Evolutionary conservation across 2,797 vertebrate genomes (phyloP).

Genomic region (Peromyscus melanophrys): DNA sequence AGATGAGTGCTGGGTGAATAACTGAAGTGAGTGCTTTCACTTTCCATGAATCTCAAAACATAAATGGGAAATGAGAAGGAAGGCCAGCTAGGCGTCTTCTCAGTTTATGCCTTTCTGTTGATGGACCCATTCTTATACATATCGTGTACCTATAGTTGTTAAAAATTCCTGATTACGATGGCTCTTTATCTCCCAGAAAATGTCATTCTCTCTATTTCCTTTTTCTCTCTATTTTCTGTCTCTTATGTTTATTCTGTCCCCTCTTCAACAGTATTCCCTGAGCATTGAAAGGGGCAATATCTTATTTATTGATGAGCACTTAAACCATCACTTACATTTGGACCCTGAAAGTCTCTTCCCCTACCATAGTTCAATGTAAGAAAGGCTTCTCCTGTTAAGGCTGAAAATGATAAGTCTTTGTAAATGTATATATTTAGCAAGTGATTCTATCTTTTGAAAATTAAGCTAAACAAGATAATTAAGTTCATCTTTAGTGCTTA

Average conservation of each 20-base stretch:
- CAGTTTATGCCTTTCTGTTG: not conserved
- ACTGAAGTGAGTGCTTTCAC: not conserved
- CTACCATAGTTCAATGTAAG: not conserved
- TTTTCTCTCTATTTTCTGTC: not conserved
- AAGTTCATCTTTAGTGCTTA: not conserved
- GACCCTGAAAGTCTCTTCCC: not conserved
- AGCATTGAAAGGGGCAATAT: not conserved
- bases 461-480: not conserved
- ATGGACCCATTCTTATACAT: not conserved
- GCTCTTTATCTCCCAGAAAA: not conserved
- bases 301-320: not conserved
- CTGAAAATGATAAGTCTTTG: not conserved
- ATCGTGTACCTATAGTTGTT: not conserved
- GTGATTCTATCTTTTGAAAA: not conserved
- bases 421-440: not conserved
- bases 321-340: not conserved
- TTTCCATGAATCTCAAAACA: not conserved
- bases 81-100: too few relatives aligned
- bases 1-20: not conserved
- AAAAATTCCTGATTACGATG: not conserved
- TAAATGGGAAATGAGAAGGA: not conserved
- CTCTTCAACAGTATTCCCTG: not conserved
- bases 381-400: not conserved
- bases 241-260: not conserved
- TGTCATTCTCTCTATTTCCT: not conserved